These are phyloP conservation scores for Psephotus haematonotus DNA, from an alignment of 2,113 vertebrate genomes.

Conservation along the genomic window DNA sequence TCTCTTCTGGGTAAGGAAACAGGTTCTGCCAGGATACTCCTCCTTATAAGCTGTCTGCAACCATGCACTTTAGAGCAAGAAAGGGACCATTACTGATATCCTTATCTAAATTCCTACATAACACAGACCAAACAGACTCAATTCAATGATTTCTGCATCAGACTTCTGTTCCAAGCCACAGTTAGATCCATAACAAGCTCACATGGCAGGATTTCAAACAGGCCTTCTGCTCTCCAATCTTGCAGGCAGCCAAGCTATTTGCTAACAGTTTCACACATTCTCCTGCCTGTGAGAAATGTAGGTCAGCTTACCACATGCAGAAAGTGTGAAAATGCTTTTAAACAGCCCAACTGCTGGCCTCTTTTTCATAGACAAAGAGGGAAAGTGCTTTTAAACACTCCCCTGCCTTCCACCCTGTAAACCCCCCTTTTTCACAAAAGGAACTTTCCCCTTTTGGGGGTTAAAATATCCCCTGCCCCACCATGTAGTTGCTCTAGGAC, in stretches of 20 bases:
- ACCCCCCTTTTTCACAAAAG: background rate
- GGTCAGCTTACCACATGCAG: conserved; percentile 16
- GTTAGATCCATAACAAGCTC: background rate
- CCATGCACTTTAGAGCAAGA: background rate
- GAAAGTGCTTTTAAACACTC: background rate
- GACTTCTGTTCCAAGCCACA: background rate
- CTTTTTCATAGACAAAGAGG: background rate
- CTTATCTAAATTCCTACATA: background rate
- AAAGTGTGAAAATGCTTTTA: conserved; percentile 16
- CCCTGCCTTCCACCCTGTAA: background rate
- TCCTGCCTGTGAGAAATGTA: conserved; percentile 26
- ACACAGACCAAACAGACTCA: background rate
- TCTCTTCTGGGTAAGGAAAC: background rate
- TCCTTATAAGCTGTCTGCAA: background rate
- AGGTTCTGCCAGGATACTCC: background rate
- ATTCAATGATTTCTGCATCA: background rate
- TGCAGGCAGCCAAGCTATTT: conserved; percentile 44
- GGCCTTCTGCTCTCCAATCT: background rate
- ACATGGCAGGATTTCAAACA: background rate
- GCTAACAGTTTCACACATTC: conserved; percentile 44
- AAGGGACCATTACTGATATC: background rate
- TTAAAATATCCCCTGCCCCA: background rate
- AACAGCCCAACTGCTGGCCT: conserved; percentile 30
- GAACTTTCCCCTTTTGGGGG: background rate
- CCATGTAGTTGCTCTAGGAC: background rate